These are phyloP conservation scores for Plebejus anna DNA, from an alignment of 2,888 invertebrate species.

Conservation along the genomic window DNA sequence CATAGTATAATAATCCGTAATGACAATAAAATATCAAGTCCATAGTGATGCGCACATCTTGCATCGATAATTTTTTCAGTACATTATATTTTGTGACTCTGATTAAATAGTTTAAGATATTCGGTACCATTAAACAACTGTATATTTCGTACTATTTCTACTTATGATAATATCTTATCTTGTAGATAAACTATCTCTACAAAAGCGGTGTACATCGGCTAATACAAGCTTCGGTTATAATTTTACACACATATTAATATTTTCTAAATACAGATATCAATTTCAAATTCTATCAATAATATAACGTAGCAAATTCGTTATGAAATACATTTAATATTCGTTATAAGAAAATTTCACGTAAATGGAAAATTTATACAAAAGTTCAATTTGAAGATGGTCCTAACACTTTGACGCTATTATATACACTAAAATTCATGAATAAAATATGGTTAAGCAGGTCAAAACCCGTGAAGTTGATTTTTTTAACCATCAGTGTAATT, in stretches of 20 bases:
- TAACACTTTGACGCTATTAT: conserved; percentile 9
- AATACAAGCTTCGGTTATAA: conserved; percentile 26
- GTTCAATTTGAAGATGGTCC: conserved; percentile 15
- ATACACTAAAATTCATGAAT: neutral
- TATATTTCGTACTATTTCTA: conserved; percentile 2
- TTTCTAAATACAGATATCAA: conserved; percentile 19
- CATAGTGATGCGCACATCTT: neutral
- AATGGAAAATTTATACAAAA: conserved; percentile 27
- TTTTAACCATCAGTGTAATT: neutral
- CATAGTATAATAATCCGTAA: neutral
- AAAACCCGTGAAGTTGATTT: neutral
- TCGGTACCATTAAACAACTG: neutral
- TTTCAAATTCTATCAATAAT: conserved; percentile 22
- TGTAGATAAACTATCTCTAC: neutral
- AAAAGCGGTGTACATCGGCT: conserved; percentile 26
- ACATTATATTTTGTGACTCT: neutral
- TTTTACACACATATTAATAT: conserved; percentile 26
- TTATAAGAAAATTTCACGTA: conserved; percentile 22
- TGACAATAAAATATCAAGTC: neutral
- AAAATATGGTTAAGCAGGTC: neutral
- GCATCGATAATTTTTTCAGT: neutral
- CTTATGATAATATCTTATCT: conserved; percentile 24
- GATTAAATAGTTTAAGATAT: neutral
- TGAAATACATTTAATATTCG: conserved; percentile 23
- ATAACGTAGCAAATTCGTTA: conserved; percentile 29